These are phyloP conservation scores for Drosophila cardini DNA, from an alignment of 1,140 invertebrate genomes.

Conservation along the genomic window DNA sequence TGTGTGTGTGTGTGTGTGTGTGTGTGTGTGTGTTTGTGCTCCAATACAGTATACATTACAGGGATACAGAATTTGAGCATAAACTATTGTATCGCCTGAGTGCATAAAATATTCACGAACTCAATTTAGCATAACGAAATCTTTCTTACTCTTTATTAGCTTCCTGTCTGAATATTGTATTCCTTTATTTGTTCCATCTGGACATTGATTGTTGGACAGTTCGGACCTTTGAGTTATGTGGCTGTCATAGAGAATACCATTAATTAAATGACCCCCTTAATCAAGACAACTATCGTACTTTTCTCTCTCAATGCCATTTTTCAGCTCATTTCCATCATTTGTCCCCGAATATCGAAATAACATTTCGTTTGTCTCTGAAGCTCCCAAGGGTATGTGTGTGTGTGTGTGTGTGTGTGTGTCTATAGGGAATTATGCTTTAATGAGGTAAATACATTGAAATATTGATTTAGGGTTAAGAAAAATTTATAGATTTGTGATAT, in stretches of 20 bases:
- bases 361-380: neutral
- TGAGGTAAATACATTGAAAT: constrained; percentile 5
- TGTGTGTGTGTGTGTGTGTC: neutral
- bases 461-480: neutral
- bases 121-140: constrained; percentile 74
- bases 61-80: constrained; percentile 3
- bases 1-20: no score
- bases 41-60: constrained; percentile 7
- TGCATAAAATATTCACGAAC: constrained; percentile 71
- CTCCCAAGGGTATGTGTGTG: neutral
- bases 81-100: constrained; percentile 56
- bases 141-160: constrained; percentile 21
- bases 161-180: neutral
- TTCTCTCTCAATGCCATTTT: constrained; percentile 31
- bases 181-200: neutral
- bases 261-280: constrained; percentile 60
- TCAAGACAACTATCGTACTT: constrained; percentile 16
- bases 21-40: no score
- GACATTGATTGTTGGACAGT: constrained; percentile 55
- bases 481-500: neutral
- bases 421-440: constrained; percentile 20
- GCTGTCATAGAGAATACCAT: constrained; percentile 40
- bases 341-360: constrained; percentile 21
- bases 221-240: constrained; percentile 48
- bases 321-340: constrained; percentile 45